phyloP scores from a whole-genome alignment of 2,888 invertebrate genomes.

The Cephus runcator region DNA sequence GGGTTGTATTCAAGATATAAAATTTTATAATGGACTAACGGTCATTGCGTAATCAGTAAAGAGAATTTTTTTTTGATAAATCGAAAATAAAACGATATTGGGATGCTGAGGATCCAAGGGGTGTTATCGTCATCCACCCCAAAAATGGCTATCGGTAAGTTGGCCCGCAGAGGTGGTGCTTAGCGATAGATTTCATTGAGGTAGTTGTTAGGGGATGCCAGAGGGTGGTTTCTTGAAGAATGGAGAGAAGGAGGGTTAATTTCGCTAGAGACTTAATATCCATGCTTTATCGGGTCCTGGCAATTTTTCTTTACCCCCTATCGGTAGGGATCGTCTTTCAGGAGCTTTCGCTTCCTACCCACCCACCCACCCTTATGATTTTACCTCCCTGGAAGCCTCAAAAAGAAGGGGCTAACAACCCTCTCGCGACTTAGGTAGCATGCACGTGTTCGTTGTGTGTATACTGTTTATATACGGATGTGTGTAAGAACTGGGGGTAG shows the following conservation, averaged over 20 bases:
- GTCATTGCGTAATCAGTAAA: background rate
- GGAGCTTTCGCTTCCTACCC: background rate
- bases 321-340: background rate
- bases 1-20: background rate
- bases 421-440: background rate
- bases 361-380: background rate
- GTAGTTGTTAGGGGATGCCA: background rate
- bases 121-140: background rate
- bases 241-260: background rate
- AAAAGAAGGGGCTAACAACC: background rate
- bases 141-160: background rate
- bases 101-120: too few species aligned
- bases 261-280: background rate
- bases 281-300: background rate
- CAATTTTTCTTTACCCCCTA: background rate
- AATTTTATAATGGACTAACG: background rate
- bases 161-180: background rate
- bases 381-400: background rate
- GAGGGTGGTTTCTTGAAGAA: background rate
- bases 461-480: background rate
- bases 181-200: background rate
- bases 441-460: background rate
- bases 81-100: background rate
- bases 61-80: background rate
- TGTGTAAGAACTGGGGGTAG: conserved; percentile 1